These are phyloP conservation scores for Ptilonorhynchus violaceus DNA, from an alignment of 2,113 vertebrate species.

Conservation along the genomic window DNA sequence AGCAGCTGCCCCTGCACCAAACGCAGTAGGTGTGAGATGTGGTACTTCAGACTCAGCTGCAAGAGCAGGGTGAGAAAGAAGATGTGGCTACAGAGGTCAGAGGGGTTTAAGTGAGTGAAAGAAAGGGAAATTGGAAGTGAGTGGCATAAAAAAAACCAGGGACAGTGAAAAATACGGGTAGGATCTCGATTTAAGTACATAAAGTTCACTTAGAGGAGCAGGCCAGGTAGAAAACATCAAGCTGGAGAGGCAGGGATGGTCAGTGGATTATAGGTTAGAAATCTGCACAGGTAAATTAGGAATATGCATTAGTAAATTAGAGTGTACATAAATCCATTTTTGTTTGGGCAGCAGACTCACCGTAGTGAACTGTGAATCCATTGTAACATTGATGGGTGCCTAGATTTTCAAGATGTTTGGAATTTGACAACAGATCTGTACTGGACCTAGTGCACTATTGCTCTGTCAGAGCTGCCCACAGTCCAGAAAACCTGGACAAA, in stretches of 20 bases:
- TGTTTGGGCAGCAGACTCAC: not conserved
- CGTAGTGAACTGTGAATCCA: fast-evolving
- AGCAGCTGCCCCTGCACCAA: not conserved
- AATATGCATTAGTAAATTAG: not conserved
- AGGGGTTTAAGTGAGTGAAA: not conserved
- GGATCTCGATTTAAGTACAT: not conserved
- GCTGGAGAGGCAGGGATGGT: not conserved
- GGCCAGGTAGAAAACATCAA: not conserved
- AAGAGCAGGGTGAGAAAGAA: not conserved
- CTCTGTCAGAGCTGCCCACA: not conserved
- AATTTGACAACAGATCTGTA: not conserved
- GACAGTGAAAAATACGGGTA: not conserved
- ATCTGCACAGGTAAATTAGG: not conserved
- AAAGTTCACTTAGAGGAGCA: not conserved
- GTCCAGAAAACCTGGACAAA: not conserved
- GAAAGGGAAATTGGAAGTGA: not conserved
- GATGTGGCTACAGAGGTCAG: not conserved
- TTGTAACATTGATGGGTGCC: not conserved
- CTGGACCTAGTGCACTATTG: not conserved
- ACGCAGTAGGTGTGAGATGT: fast-evolving
- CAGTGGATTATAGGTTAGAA: not conserved
- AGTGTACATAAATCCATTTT: not conserved
- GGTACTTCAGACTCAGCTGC: not conserved
- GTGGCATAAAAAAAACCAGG: not conserved
- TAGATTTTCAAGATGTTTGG: not conserved